Conservation (phyloP, 2,113 vertebrate genomes). For the Python bivittatus region DNA sequence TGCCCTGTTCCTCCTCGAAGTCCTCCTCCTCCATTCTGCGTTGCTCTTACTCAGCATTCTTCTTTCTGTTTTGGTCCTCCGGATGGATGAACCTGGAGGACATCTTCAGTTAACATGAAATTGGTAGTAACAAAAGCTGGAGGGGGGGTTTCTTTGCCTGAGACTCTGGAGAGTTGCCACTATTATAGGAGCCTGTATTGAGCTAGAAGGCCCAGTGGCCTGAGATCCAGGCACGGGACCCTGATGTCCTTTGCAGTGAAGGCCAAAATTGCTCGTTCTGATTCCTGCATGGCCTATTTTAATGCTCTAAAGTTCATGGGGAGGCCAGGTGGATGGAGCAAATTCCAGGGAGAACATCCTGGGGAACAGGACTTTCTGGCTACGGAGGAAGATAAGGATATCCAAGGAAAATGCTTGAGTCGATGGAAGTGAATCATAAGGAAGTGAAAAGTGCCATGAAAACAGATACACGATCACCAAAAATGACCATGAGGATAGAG, state of each 20-base stretch:
- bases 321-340: slow-evolving; percentile 1
- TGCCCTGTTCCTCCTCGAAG: neutral
- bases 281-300: neutral
- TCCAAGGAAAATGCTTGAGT: neutral
- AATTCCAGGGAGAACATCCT: neutral
- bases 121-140: neutral
- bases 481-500: neutral
- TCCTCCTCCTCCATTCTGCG: neutral
- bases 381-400: neutral
- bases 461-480: neutral
- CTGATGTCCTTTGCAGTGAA: neutral
- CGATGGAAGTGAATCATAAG: slow-evolving; percentile 18
- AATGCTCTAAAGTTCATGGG: slow-evolving; percentile 26
- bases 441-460: slow-evolving; percentile 1
- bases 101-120: neutral
- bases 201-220: neutral
- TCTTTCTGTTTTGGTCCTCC: neutral
- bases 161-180: neutral
- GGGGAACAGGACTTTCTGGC: neutral
- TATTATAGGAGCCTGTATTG: neutral
- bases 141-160: neutral
- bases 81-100: neutral
- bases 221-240: neutral
- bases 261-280: neutral
- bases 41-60: neutral